These are phyloP conservation scores for Tetramorium alpestre DNA, from an alignment of 1,140 invertebrate genomes.

Conservation along the genomic window DNA sequence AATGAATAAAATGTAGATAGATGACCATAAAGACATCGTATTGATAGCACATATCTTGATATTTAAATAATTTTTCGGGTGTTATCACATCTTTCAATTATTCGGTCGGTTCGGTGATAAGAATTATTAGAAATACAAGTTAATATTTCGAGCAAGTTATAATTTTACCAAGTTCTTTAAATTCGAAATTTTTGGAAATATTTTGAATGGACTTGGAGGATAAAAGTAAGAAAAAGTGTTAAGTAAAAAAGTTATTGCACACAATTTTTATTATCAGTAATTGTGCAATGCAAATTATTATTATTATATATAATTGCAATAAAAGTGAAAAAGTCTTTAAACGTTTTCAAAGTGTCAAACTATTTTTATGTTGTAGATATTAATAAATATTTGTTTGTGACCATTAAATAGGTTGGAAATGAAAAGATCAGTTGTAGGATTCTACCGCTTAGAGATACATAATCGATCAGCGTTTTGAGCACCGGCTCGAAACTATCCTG, in stretches of 20 bases:
- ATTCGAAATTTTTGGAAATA: too few relatives aligned
- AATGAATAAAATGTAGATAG: too few relatives aligned
- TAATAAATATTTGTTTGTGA: background rate
- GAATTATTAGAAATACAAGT: too few relatives aligned
- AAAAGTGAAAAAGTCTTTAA: background rate
- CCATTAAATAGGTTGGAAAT: background rate
- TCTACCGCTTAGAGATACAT: background rate
- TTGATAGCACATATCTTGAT: background rate
- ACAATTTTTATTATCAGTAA: background rate
- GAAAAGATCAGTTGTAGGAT: background rate
- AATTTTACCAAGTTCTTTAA: too few relatives aligned
- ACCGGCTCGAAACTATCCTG: background rate
- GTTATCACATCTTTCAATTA: too few relatives aligned
- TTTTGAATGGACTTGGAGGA: too few relatives aligned
- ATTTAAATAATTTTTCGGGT: background rate
- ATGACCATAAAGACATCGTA: too few relatives aligned
- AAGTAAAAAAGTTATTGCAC: too few relatives aligned
- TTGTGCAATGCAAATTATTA: background rate
- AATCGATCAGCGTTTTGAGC: too few relatives aligned
- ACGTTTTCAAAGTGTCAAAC: background rate
- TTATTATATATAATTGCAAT: background rate
- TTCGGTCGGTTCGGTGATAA: too few relatives aligned
- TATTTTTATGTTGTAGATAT: background rate
- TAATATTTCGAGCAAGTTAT: too few relatives aligned
- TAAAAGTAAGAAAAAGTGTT: too few relatives aligned